These are phyloP conservation scores for Ciona savignyi DNA, from an alignment of 23 tunicate genomes.

Conservation along the genomic window DNA sequence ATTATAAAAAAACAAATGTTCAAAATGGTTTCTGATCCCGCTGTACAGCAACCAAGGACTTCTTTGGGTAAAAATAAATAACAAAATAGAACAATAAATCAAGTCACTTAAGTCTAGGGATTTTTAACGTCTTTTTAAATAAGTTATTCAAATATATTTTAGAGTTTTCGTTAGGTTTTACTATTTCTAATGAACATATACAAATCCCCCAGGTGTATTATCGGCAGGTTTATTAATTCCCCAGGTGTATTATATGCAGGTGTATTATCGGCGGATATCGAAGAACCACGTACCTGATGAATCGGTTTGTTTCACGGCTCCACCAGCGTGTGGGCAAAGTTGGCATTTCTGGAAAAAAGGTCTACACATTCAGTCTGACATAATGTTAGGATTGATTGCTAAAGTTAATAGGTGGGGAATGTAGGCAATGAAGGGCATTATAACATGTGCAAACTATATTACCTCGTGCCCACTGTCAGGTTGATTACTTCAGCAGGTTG, in stretches of 20 bases:
- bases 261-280: too few relatives aligned
- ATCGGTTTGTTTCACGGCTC: constrained; percentile 67
- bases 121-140: too few relatives aligned
- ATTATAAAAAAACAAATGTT: too few relatives aligned
- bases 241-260: too few relatives aligned
- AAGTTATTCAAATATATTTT: background rate
- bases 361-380: background rate
- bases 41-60: too few relatives aligned
- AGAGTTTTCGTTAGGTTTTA: background rate
- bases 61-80: too few relatives aligned
- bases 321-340: constrained; percentile 69
- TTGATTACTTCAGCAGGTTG: background rate
- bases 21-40: too few relatives aligned
- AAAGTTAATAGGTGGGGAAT: background rate
- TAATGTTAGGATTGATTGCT: background rate
- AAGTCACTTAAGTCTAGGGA: too few relatives aligned
- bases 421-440: too few relatives aligned
- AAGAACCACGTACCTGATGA: constrained; percentile 20
- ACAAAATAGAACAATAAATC: too few relatives aligned
- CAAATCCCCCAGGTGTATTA: background rate
- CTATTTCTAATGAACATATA: background rate
- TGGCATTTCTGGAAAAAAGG: constrained; percentile 30
- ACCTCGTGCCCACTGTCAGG: background rate
- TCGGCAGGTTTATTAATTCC: too few relatives aligned
- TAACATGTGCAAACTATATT: too few relatives aligned